Evolutionary conservation across 2,113 vertebrate species (phyloP).

Genomic region (Sinocyclocheilus anophthalmus): DNA sequence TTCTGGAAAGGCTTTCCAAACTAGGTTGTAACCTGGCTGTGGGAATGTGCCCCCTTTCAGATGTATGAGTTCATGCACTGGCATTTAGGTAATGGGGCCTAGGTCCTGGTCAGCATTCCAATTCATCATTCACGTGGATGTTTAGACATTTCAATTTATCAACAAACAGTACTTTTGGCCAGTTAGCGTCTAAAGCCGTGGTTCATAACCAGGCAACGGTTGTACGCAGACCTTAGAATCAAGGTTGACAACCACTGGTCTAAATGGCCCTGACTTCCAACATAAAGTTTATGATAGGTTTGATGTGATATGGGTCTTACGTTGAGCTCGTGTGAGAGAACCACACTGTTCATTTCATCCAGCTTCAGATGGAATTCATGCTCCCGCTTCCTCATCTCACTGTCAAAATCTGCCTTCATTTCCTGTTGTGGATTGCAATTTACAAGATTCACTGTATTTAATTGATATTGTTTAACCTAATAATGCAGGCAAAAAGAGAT

Average conservation of each 20-base stretch:
- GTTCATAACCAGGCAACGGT: neutral
- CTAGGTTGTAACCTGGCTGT: neutral
- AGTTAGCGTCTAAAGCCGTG: neutral
- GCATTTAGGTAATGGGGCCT: neutral
- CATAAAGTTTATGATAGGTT: neutral
- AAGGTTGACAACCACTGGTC: neutral
- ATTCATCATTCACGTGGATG: neutral
- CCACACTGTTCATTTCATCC: slow-evolving; percentile 67
- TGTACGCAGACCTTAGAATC: no score
- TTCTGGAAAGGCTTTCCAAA: neutral
- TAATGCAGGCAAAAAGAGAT: neutral
- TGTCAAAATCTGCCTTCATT: slow-evolving; percentile 73
- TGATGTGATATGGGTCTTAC: slow-evolving; percentile 61
- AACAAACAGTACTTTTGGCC: no score
- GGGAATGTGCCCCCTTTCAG: neutral
- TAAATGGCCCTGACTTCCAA: neutral
- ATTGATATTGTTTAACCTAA: neutral
- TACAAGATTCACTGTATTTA: neutral
- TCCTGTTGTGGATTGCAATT: slow-evolving; percentile 69
- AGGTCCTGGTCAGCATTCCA: neutral
- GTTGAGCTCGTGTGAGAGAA: slow-evolving; percentile 76
- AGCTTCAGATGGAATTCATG: slow-evolving; percentile 73
- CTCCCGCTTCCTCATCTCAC: slow-evolving; percentile 69
- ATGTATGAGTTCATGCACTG: neutral
- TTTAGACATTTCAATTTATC: neutral